Evolutionary conservation across 2,797 vertebrate genomes (phyloP).

Genomic region (Molossus alvarezi): DNA sequence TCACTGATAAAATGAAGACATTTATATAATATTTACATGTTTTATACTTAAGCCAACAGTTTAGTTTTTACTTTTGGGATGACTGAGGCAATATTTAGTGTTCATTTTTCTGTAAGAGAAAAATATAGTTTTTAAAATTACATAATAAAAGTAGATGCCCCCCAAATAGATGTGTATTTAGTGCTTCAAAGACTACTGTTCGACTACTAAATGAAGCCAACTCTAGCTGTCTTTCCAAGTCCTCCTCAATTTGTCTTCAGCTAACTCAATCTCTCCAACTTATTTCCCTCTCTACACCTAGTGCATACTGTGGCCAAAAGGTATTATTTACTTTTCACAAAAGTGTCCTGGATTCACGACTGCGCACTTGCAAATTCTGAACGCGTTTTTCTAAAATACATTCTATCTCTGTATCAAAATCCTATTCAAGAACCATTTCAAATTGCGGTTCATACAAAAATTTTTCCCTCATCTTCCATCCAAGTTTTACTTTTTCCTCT

Average conservation of each 20-base stretch:
- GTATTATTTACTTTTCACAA: not conserved
- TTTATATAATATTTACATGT: not conserved
- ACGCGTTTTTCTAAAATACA: not conserved
- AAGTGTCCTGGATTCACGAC: not conserved
- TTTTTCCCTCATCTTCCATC: not conserved
- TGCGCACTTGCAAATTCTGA: not conserved
- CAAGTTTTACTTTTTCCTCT: constrained; percentile 46
- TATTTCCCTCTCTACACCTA: not conserved
- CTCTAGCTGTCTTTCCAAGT: not conserved
- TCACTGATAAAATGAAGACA: not conserved
- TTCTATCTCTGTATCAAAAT: constrained; percentile 16
- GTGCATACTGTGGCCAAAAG: not conserved
- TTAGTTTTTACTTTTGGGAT: not conserved
- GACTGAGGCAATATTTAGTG: not conserved
- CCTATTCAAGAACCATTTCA: not conserved
- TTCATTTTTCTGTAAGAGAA: constrained; percentile 1
- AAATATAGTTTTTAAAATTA: not conserved
- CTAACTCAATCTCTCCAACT: not conserved
- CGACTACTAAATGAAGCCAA: not conserved
- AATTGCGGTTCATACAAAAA: not conserved
- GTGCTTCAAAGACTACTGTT: not conserved
- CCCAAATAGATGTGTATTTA: not conserved
- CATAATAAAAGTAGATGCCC: not conserved
- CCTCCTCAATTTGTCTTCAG: not conserved
- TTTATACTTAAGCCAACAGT: not conserved